phyloP scores from a whole-genome alignment of 2,113 vertebrate species.

The Pedetes capensis region DNA sequence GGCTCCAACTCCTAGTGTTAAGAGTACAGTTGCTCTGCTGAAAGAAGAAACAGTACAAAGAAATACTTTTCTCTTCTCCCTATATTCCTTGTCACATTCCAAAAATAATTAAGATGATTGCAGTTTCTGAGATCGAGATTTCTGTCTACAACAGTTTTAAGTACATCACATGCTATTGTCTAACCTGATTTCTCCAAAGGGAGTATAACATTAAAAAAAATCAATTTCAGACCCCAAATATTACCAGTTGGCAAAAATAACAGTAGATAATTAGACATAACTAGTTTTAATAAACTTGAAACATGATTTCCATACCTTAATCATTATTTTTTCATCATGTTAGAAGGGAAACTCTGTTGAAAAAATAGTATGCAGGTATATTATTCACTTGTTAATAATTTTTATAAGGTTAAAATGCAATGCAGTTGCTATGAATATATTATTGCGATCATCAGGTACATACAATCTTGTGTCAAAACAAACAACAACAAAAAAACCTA shows the following conservation, averaged over 20 bases:
- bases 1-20: background rate
- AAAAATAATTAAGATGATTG: background rate
- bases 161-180: background rate
- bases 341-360: background rate
- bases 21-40: background rate
- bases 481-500: background rate
- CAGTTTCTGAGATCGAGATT: constrained; percentile 6
- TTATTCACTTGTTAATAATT: background rate
- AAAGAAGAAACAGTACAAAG: constrained; percentile 1
- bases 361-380: background rate
- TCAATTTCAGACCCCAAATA: background rate
- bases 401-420: background rate
- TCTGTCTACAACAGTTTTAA: background rate
- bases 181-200: constrained; percentile 31
- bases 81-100: background rate
- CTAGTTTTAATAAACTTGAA: background rate
- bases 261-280: constrained; percentile 35
- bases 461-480: background rate
- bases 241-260: background rate
- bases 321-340: background rate
- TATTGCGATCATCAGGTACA: background rate
- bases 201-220: constrained; percentile 17
- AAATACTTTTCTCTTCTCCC: background rate
- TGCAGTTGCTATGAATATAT: background rate
- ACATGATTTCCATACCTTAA: background rate